Base-by-base conservation (phyloP, 2,888 invertebrate species). In the Parapristionchus giblindavisi region DNA sequence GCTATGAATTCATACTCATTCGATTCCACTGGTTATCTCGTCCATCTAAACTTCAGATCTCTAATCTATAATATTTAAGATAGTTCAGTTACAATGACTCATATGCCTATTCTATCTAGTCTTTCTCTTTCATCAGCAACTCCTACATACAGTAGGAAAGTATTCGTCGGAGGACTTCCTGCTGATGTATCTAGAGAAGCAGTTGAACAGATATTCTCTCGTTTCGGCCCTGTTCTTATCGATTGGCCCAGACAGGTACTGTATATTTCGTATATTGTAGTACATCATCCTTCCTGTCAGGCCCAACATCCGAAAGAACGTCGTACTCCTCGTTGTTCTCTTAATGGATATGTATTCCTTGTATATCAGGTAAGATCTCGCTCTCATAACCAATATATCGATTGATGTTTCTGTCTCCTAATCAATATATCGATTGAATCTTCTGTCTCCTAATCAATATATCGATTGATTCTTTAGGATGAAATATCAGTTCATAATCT, bases 401-500 rank as follows among this genome's bases (percentile, higher is more conserved):
- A 43, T 14, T 43, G 11, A 43, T 17, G 17, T 14, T 11, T 24
- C 40, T 32, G 1, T 40, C 24, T 51, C 21, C 32, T 6, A 34
- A 17, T 24, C 21, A 21, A 21, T 14, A 2, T 8, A 51, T 0
- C 24, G 21, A 2, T 17, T n/a, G n/a, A 2, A 27, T 17, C 32
- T 29, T 6, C 21, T 14, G 48, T n/a, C 21, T 51, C 4, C 8
- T 6, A 34, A 17, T 24, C 21, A 21, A 21, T 14, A 2, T 8
- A 51, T 0, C 24, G 21, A 2, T 17, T n/a, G n/a, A 2, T 36
- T 17, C 32, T 29, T 6, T 21, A 70, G 58, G 96, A 97, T 89
- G 98, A 98, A 90, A 93, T 94, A 89, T 96, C 96, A 63, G 98
- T 98, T 78, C 96, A 97, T 88, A 94, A 94, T 86, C 90, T 98